Evolutionary conservation across 2,113 vertebrate genomes (phyloP), one percentile per base, ranked within the genome.

Genomic region (Oreotrochilus melanogaster): DNA sequence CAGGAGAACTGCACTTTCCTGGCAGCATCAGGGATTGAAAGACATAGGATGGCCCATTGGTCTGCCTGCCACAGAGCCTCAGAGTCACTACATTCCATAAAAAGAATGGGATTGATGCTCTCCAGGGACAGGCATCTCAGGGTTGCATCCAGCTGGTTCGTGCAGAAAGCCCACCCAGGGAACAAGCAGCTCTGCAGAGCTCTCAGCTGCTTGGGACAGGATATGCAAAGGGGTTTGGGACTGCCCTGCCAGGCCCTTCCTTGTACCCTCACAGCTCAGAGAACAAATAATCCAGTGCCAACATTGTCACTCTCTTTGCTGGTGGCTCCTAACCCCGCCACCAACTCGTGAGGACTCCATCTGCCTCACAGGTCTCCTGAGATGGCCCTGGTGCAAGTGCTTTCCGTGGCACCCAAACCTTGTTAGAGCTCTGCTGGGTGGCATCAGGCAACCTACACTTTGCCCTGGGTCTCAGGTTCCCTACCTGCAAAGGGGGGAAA

Each of bases 381-480:
- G 65, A 21, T 11, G 33, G 33, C 61, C 1, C 1, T 9, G 61
- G 54, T 35, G 28, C 16, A 12, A 37, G 4, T 14, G 56, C 31
- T 91, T 33, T 42, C 73, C 16, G 18, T 15, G 60, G 18, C 33
- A 23, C 18, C 45, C 78, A 30, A 31, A 23, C 12, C 47, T 65
- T 4, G 1, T 50, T 28, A 17, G 57, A 79, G 19, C 54, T 72
- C 42, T 50, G 25, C 11, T 62, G 51, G 12, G 14, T 64, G 61
- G 17, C 42, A 70, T 16, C 18, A 60, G 27, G 24, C 30, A 71
- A 14, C 37, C 8, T 31, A 18, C 27, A 12, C 27, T 23, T 33
- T 2, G 0, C 14, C 10, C 9, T 0, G 0, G 8, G 3, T 16
- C 31, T 33, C 16, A 1, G 18, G 18, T 35, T 54, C 19, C 22